Base-by-base conservation (phyloP, 1,140 invertebrate genomes). In the Dinoponera quadriceps region DNA sequence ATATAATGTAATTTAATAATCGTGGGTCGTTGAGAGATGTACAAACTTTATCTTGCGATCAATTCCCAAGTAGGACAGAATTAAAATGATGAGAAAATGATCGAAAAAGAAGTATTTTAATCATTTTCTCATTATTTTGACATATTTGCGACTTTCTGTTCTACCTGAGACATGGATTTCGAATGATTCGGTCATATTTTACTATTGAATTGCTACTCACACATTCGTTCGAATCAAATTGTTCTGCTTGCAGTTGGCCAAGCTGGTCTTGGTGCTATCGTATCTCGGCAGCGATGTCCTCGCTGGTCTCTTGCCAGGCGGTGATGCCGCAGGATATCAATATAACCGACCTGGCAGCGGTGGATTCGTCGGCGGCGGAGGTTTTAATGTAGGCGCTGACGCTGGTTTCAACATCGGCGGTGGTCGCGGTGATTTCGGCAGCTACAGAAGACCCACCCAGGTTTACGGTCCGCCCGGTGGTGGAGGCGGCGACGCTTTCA, bases 251-350 rank as follows among this genome's bases (percentile, higher is more conserved):
- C 86, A 93, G 93, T 90, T 92, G 59, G 89, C 85, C 82, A 87
- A 87, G 81, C 73, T 91, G 71, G 57, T 90, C 38, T 51, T 92
- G 74, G 86, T 90, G 78, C 82, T 92, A 59, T 88, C 88, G 85
- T 93, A 87, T 78, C 83, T 91, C 38, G 82, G 83, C 60, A 87
- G 89, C 74, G 81, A 86, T 68, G 91, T 90, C 14, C 84, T 88
- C 5, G 92, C 85, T 57, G 93, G 92, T 82, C 85, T 93, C 33
- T 84, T 93, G 73, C 90, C 92, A 27, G 90, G 88, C 51, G 87
- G 85, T 66, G 83, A 77, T 83, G 88, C 88, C 72, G 91, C 90
- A 60, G 91, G 91, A 66, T 93, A 94, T 83, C 92, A 92, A 75
- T 94, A 94, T 82, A 93, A 92, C 84, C 88, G 92, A 84, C 89